phyloP scores from a whole-genome alignment of 2,113 vertebrate genomes.

The Equus przewalskii region DNA sequence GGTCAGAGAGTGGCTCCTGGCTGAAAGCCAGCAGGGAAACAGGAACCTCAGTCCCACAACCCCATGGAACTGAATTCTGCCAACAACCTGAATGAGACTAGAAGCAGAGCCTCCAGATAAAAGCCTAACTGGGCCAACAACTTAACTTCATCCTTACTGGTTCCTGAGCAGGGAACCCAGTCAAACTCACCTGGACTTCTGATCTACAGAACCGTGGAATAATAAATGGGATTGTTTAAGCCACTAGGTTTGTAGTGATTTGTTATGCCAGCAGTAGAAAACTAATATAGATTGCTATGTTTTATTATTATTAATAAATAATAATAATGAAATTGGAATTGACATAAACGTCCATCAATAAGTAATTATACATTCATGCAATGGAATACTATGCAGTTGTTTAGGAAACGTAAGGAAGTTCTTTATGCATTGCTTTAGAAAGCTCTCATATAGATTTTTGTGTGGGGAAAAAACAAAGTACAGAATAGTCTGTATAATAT shows the following conservation, averaged over 20 bases:
- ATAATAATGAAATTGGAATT: background rate
- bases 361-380: background rate
- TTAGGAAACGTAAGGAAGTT: background rate
- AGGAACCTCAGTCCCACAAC: background rate
- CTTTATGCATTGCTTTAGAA: background rate
- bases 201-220: background rate
- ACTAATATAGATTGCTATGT: background rate
- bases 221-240: background rate
- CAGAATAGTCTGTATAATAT: background rate
- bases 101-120: background rate
- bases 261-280: background rate
- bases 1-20: background rate
- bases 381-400: background rate
- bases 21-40: background rate
- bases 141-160: background rate
- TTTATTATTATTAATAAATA: background rate
- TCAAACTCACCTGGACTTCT: background rate
- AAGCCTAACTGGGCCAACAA: background rate
- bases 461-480: background rate
- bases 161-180: background rate
- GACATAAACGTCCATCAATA: background rate
- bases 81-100: background rate
- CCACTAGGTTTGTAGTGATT: background rate
- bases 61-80: background rate
- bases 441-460: background rate